These are phyloP conservation scores for Lepidurus apus DNA, from an alignment of 1,140 invertebrate genomes.

Conservation along the genomic window DNA sequence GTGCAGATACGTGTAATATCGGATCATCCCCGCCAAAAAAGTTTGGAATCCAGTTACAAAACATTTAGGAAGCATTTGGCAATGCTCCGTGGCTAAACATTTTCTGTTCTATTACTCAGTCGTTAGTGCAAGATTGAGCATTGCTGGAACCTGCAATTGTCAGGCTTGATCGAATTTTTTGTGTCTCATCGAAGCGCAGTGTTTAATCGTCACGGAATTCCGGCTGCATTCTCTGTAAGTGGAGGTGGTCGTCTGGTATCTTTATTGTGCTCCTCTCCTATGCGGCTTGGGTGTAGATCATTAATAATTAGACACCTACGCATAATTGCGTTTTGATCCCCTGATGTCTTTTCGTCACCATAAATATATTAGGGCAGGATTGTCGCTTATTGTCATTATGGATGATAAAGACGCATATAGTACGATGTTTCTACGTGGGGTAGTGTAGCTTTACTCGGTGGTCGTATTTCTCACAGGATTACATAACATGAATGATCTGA, in stretches of 20 bases:
- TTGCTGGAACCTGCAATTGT: too few species aligned
- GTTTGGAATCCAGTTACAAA: too few species aligned
- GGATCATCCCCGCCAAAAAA: too few species aligned
- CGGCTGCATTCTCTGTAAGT: background rate
- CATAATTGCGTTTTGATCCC: background rate
- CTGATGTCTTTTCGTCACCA: background rate
- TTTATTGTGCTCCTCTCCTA: background rate
- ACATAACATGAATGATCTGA: too few species aligned
- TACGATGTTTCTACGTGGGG: background rate
- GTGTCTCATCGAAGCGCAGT: background rate
- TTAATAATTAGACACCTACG: conserved; percentile 11
- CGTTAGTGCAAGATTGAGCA: too few species aligned
- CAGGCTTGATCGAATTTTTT: background rate
- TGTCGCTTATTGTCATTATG: background rate
- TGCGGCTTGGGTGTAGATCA: background rate
- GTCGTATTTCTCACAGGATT: background rate
- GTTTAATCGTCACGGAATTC: background rate
- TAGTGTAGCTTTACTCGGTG: background rate
- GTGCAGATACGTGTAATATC: too few species aligned
- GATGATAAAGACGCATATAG: background rate
- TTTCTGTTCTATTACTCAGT: too few species aligned
- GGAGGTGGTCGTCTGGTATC: background rate
- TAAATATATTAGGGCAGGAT: background rate
- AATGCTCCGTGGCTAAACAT: too few species aligned
- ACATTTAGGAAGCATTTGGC: too few species aligned